phyloP scores from a whole-genome alignment of 2,888 invertebrate species.

The Nysson spinosus region DNA sequence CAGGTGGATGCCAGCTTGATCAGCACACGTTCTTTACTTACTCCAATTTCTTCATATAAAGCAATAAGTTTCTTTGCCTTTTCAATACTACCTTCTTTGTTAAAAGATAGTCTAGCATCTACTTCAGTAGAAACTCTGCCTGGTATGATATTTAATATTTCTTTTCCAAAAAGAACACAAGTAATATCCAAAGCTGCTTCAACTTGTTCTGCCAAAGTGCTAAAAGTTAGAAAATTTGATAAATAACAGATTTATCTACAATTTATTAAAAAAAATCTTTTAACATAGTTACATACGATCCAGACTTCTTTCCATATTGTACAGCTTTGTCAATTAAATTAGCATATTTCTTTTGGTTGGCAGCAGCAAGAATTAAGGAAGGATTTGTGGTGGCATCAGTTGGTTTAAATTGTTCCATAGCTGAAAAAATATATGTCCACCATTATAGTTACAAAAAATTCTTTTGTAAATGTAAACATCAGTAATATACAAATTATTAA shows the following conservation, averaged over 20 bases:
- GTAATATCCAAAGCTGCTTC: slow-evolving; percentile 94
- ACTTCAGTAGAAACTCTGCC: slow-evolving; percentile 98
- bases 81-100: slow-evolving; percentile 92
- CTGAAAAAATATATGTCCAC: slow-evolving; percentile 80
- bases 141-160: slow-evolving; percentile 98
- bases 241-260: slow-evolving; percentile 3
- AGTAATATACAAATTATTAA: no score
- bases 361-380: slow-evolving; percentile 95
- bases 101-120: slow-evolving; percentile 96
- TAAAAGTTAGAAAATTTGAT: slow-evolving; percentile 71
- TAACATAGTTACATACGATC: slow-evolving; percentile 78
- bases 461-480: background rate
- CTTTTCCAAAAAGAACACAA: slow-evolving; percentile 96
- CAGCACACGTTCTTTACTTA: slow-evolving; percentile 94
- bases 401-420: slow-evolving; percentile 97
- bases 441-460: background rate
- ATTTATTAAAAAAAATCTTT: background rate
- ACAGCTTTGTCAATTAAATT: slow-evolving; percentile 93
- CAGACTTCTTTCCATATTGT: slow-evolving; percentile 86
- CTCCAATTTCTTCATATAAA: slow-evolving; percentile 93
- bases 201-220: slow-evolving; percentile 85
- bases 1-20: slow-evolving; percentile 99
- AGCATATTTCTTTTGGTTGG: slow-evolving; percentile 95
- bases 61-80: slow-evolving; percentile 93
- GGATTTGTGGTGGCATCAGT: slow-evolving; percentile 99